Evolutionary conservation across 2,113 vertebrate species (phyloP), one percentile per base, ranked within the genome.

Genomic region (Lophotis ruficrista): DNA sequence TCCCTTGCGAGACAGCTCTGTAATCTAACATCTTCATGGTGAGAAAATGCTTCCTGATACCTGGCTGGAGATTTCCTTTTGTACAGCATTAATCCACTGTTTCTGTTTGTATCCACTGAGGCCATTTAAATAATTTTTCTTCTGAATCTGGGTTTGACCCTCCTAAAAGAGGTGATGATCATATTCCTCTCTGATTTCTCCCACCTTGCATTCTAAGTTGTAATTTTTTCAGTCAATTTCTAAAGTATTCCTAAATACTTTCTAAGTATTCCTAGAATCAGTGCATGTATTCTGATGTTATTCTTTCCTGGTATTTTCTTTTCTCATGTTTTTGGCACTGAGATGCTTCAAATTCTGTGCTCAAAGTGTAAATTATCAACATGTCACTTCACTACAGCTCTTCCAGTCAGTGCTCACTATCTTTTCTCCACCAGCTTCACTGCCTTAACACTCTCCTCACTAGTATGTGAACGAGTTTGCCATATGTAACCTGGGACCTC

Each of bases 1-100:
- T 89, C 91, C 73, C 91, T 54, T 89, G 77, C 69, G 92, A 96
- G 57, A 33, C n/a, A 91, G 57, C 38, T 79, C 65, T 89, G 66
- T 91, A 90, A 71, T 92, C 56, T 92, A 43, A 81, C 75, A 50
- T 70, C 23, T 65, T 85, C 87, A 75, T 2, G 0, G 69, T 57
- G 54, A 87, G 37, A 82, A 96, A 94, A 94, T 69, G 17, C 23
- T 94, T 91, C 58, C 86, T 87, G 57, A 31, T 92, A 37, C 50
- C 82, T 72, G 27, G 31, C 65, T 92, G 56, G 84, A 84, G 83
- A 56, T 91, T 92, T 93, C 68, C 57, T 54, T 89, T 90, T 70
- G 66, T 18, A 18, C 31, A 79, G 45, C 11, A 31, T 84, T 91
- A 92, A 31, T 61, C 79, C 68, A 25, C 21, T 90, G 10, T 62